A percentile compares a stretch with the other conserved stretches of the same genome.
These are phyloP conservation scores for Acronicta alni DNA, from an alignment of 2,888 invertebrate genomes.

Conservation along the genomic window DNA sequence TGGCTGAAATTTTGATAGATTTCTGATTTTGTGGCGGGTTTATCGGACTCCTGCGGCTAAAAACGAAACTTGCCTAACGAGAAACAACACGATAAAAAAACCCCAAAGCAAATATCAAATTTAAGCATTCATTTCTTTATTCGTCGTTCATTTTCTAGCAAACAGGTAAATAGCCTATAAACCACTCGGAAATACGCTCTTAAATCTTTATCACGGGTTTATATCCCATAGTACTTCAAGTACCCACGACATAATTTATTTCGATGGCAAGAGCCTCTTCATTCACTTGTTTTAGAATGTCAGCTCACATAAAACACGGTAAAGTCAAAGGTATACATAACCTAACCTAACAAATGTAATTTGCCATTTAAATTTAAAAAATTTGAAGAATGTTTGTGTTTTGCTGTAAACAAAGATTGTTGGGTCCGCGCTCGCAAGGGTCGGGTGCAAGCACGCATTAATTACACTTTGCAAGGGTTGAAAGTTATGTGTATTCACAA, in stretches of 20 bases:
- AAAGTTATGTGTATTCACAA: constrained; percentile 63
- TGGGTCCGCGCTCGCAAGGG: constrained; percentile 74
- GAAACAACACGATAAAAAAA: constrained; percentile 45
- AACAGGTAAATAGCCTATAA: constrained; percentile 57
- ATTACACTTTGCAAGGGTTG: constrained; percentile 81
- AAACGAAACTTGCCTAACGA: constrained; percentile 22
- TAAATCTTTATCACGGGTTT: constrained; percentile 60
- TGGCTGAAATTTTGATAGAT: too few relatives aligned
- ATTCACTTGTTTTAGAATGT: not conserved
- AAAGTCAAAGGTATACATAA: constrained; percentile 22
- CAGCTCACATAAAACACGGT: constrained; percentile 16
- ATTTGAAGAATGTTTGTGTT: constrained; percentile 80
- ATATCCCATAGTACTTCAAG: constrained; percentile 49
- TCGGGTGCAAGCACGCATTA: constrained; percentile 87
- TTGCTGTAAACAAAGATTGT: constrained; percentile 77
- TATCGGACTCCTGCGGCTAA: too few relatives aligned
- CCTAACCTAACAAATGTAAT: constrained; percentile 42
- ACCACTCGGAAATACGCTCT: constrained; percentile 52
- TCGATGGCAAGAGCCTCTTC: constrained; percentile 49
- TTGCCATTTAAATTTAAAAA: constrained; percentile 63
- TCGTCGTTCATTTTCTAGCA: constrained; percentile 50
- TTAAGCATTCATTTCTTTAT: constrained; percentile 52
- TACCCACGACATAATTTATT: constrained; percentile 54
- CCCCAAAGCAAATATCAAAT: constrained; percentile 46
- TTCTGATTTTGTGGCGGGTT: too few relatives aligned